Conservation (phyloP, 1,140 invertebrate genomes). For the Lordiphosa mommai region DNA sequence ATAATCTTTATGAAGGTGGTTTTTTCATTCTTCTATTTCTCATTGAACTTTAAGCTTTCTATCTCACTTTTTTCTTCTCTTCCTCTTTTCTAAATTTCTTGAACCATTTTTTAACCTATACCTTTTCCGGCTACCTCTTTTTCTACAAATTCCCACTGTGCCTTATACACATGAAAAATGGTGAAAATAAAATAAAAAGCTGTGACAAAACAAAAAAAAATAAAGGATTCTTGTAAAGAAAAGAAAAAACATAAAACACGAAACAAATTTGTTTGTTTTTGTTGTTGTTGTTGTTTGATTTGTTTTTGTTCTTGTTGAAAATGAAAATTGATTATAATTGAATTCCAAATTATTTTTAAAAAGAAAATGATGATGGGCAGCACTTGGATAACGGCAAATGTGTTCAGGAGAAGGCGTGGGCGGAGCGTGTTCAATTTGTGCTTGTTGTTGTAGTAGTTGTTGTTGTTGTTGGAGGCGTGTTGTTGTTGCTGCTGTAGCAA, state of each 20-base stretch:
- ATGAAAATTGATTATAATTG: conserved; percentile 55
- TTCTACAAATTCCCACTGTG: background rate
- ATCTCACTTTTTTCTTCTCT: no score
- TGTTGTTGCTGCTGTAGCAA: conserved; percentile 25
- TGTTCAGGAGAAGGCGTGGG: conserved; percentile 32
- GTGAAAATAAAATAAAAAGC: conserved; percentile 12
- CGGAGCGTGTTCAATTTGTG: conserved; percentile 20
- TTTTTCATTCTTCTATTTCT: no score
- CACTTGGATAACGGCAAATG: conserved; percentile 44
- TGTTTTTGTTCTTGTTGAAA: conserved; percentile 45
- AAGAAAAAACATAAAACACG: conserved; percentile 37
- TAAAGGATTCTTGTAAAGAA: conserved; percentile 7
- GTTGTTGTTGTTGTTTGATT: conserved; percentile 34
- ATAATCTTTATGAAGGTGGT: no score
- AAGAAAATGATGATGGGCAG: conserved; percentile 45
- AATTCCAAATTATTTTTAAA: conserved; percentile 8
- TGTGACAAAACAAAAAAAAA: conserved; percentile 34
- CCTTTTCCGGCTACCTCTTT: no score
- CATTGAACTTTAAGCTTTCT: no score
- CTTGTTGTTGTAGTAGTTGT: conserved; percentile 16
- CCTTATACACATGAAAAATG: background rate
- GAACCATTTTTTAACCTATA: no score
- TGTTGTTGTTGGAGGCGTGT: conserved; percentile 14
- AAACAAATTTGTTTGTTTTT: conserved; percentile 30
- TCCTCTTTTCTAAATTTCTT: no score